phyloP scores from a whole-genome alignment of 30 jellyfish, hydroid and myxozoan species.

The Cassiopea xamachana region DNA sequence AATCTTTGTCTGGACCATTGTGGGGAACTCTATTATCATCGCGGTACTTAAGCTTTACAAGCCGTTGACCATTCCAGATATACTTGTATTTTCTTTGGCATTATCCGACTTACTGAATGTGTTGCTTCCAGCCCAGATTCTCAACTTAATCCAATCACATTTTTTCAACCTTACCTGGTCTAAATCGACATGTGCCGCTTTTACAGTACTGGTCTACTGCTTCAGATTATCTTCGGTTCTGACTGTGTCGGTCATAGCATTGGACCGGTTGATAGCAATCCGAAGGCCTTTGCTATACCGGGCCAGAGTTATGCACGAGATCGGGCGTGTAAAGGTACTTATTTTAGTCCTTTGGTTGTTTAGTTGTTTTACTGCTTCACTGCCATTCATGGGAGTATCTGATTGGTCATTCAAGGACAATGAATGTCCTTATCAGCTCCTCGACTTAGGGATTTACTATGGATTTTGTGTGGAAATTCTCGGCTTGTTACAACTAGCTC shows the following conservation, averaged over 20 bases:
- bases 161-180: slow-evolving; percentile 49
- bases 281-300: slow-evolving; percentile 75
- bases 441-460: slow-evolving; percentile 52
- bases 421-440: slow-evolving; percentile 67
- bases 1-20: slow-evolving; percentile 43
- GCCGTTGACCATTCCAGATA: slow-evolving; percentile 82
- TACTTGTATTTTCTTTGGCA: slow-evolving; percentile 81
- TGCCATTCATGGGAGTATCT: slow-evolving; percentile 58
- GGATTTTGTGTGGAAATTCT: slow-evolving; percentile 62
- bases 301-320: slow-evolving; percentile 70
- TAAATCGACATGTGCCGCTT: slow-evolving; percentile 40
- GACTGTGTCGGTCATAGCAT: slow-evolving; percentile 64
- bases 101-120: slow-evolving; percentile 70
- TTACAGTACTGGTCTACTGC: slow-evolving; percentile 58
- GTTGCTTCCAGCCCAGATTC: slow-evolving; percentile 64
- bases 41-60: slow-evolving; percentile 72
- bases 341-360: slow-evolving; percentile 56
- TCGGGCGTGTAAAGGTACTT: slow-evolving; percentile 49
- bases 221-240: slow-evolving; percentile 70
- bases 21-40: slow-evolving; percentile 61
- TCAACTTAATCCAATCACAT: slow-evolving; percentile 39
- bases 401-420: slow-evolving; percentile 12
- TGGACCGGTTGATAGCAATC: slow-evolving; percentile 77
- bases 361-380: slow-evolving; percentile 57
- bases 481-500: slow-evolving; percentile 65